These are phyloP conservation scores for Machimus rusticus DNA, from an alignment of 2,888 invertebrate species.

Conservation along the genomic window DNA sequence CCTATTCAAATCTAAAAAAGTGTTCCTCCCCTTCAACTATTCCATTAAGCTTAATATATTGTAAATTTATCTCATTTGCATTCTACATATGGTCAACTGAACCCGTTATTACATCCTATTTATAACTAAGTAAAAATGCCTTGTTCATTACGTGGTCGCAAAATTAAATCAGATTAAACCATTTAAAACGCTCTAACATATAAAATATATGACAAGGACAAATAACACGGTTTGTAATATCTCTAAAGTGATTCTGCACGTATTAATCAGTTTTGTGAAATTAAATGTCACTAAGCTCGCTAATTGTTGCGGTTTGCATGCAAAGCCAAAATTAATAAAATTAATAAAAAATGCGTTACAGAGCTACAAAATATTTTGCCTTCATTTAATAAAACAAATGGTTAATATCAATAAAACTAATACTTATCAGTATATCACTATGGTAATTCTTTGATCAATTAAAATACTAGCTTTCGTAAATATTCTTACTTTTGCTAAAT, in stretches of 20 bases:
- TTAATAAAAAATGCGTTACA: no score
- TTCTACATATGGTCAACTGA: not conserved
- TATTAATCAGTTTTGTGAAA: not conserved
- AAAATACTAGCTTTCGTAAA: no score
- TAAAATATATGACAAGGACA: not conserved
- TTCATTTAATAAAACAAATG: no score
- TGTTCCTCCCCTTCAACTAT: not conserved
- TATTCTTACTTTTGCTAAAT: no score
- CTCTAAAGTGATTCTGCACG: not conserved
- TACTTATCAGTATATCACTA: no score
- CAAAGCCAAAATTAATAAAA: not conserved
- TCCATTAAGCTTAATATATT: not conserved
- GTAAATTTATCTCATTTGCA: not conserved
- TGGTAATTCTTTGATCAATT: no score
- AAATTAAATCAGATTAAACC: not conserved
- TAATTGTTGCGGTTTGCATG: not conserved
- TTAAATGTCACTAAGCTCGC: not conserved
- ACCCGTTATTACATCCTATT: not conserved
- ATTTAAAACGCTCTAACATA: not conserved
- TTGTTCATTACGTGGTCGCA: not conserved
- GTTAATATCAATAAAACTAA: no score
- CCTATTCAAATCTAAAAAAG: not conserved
- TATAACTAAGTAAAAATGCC: not conserved
- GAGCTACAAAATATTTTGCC: no score
- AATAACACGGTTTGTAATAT: not conserved